phyloP scores from a whole-genome alignment of 2,888 invertebrate species.

The Gymnosoma rotundatum region DNA sequence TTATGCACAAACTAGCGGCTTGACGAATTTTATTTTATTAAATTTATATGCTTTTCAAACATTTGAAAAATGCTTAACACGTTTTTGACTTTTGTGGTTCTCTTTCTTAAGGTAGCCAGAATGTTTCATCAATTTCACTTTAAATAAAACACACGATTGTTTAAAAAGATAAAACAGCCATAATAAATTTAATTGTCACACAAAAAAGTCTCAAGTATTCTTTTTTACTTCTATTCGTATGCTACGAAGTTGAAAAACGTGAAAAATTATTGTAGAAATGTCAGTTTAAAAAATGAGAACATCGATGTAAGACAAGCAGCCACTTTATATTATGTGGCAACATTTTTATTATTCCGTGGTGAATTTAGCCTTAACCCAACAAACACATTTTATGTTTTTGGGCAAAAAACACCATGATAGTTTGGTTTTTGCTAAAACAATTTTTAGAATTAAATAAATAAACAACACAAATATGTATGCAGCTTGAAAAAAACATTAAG shows the following conservation, averaged over 20 bases:
- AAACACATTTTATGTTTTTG: background rate
- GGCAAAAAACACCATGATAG: too few relatives aligned
- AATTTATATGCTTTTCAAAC: background rate
- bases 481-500: too few relatives aligned
- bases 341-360: background rate
- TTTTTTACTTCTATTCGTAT: slow-evolving; percentile 44
- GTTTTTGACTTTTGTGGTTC: slow-evolving; percentile 18
- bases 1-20: slow-evolving; percentile 3
- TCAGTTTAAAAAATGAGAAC: slow-evolving; percentile 14
- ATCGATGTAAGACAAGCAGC: background rate
- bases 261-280: slow-evolving; percentile 40
- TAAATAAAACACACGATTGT: slow-evolving; percentile 10
- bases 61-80: slow-evolving; percentile 16
- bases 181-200: slow-evolving; percentile 40
- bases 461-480: too few relatives aligned
- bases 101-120: background rate
- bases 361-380: background rate
- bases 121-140: background rate
- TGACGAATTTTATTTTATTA: slow-evolving; percentile 8
- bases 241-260: slow-evolving; percentile 42
- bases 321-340: background rate
- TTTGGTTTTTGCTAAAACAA: too few relatives aligned
- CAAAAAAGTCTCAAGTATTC: slow-evolving; percentile 27
- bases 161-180: slow-evolving; percentile 3
- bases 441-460: too few relatives aligned